A percentile compares a stretch with the other conserved stretches of the same genome.
These are phyloP conservation scores for Tympanuchus pallidicinctus DNA, from an alignment of 2,113 vertebrate species.

Conservation along the genomic window DNA sequence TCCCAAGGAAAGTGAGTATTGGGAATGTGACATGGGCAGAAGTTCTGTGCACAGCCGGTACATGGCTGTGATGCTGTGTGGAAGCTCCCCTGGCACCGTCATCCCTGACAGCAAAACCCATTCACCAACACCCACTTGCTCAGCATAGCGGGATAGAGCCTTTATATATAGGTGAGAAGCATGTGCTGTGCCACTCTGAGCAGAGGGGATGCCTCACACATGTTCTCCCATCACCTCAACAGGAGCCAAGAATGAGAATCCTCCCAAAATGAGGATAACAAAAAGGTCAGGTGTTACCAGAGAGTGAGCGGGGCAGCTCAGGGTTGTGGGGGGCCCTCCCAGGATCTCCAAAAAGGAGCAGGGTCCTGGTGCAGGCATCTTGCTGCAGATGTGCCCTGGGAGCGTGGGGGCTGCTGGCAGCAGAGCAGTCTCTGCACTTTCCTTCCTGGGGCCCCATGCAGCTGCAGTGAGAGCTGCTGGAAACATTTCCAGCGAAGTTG, in stretches of 20 bases:
- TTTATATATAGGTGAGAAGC: conserved; percentile 39
- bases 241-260: background rate
- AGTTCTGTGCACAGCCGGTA: background rate
- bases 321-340: background rate
- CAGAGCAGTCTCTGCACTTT: background rate
- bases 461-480: background rate
- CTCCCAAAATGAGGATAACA: background rate
- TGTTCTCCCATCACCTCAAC: background rate
- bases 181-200: background rate
- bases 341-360: background rate
- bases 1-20: background rate
- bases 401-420: background rate
- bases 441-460: background rate
- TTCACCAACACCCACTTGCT: background rate
- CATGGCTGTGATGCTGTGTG: background rate
- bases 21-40: rapidly evolving
- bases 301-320: background rate
- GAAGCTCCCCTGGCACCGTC: background rate
- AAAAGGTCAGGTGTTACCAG: background rate
- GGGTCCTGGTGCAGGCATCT: rapidly evolving
- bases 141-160: conserved; percentile 14
- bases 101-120: conserved; percentile 34
- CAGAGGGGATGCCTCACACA: conserved; percentile 24
- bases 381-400: background rate
- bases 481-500: background rate